Conservation (phyloP, 2,888 invertebrate species). For the Endomychus coccineus region DNA sequence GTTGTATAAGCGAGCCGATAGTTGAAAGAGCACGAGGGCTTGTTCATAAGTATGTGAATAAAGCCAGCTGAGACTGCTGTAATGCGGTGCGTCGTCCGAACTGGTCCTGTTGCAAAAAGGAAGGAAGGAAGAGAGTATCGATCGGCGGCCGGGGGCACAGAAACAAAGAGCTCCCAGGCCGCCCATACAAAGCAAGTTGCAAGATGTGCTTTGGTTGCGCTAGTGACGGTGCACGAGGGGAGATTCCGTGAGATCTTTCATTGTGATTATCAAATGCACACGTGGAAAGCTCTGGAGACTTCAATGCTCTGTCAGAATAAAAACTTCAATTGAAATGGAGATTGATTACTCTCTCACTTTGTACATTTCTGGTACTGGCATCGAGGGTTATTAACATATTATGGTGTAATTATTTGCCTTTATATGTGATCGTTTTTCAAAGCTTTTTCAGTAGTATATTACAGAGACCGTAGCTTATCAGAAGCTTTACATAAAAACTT, state of each 20-base stretch:
- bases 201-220: constrained; percentile 24
- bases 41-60: too few species aligned
- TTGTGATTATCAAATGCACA: constrained; percentile 4
- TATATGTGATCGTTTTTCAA: too few species aligned
- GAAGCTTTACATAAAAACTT: too few species aligned
- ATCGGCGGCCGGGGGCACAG: constrained; percentile 22
- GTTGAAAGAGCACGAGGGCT: too few species aligned
- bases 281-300: constrained; percentile 22
- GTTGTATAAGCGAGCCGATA: too few species aligned
- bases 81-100: constrained; percentile 11
- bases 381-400: too few species aligned
- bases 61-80: neutral
- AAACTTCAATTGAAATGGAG: constrained; percentile 23
- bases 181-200: constrained; percentile 27
- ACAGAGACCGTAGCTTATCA: too few species aligned
- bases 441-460: too few species aligned
- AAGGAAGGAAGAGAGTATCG: constrained; percentile 23
- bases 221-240: constrained; percentile 8
- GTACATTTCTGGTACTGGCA: too few species aligned
- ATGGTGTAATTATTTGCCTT: too few species aligned
- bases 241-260: constrained; percentile 17
- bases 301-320: constrained; percentile 24
- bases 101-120: constrained; percentile 25
- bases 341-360: constrained; percentile 21
- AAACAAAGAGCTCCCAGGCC: constrained; percentile 28